Evolutionary conservation across 2,888 invertebrate genomes (phyloP).

Genomic region (Drosophila meridiana): DNA sequence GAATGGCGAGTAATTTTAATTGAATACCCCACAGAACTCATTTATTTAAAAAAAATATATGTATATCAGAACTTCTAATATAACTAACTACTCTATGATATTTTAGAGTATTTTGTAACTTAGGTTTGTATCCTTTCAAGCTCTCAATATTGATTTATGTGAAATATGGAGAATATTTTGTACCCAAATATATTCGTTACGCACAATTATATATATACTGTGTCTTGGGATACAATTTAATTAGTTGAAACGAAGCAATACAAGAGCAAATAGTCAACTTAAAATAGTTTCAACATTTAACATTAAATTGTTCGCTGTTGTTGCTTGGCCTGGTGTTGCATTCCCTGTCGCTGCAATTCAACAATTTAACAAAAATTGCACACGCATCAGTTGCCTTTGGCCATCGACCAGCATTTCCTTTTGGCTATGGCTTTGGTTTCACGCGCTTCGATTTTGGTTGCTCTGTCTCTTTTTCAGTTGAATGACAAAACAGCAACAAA

Average conservation of each 20-base stretch:
- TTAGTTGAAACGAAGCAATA: background rate
- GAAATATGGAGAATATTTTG: background rate
- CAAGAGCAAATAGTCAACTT: background rate
- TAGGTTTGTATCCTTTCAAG: background rate
- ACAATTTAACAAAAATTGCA: constrained; percentile 29
- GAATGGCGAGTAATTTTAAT: constrained; percentile 2
- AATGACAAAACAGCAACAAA: constrained; percentile 15
- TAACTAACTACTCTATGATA: background rate
- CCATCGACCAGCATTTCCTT: constrained; percentile 45
- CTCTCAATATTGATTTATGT: background rate
- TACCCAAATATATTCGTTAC: background rate
- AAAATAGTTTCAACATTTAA: background rate
- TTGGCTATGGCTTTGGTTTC: constrained; percentile 38
- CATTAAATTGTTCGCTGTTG: constrained; percentile 2
- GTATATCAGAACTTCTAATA: background rate
- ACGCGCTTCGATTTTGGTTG: constrained; percentile 17
- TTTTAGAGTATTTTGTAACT: background rate
- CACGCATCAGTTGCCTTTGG: constrained; percentile 19
- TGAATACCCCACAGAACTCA: background rate
- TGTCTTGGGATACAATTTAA: background rate
- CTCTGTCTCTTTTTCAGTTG: background rate
- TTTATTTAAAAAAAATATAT: background rate
- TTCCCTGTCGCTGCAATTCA: constrained; percentile 14
- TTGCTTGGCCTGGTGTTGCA: background rate
- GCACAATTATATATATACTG: no score